Evolutionary conservation across 2,113 vertebrate genomes (phyloP).

Genomic region (Eira barbara): DNA sequence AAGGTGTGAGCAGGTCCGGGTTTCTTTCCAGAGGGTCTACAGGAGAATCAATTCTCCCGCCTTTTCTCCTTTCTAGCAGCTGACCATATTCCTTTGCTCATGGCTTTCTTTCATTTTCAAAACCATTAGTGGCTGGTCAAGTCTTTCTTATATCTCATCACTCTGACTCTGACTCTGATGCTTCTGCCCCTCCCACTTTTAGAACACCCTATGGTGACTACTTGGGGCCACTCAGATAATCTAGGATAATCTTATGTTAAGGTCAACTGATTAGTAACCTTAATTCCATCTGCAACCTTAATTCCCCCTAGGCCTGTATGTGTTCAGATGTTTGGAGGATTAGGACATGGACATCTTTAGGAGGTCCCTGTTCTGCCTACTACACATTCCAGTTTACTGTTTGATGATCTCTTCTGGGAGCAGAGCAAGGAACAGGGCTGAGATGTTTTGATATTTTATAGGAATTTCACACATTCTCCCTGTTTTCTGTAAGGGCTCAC

Average conservation of each 20-base stretch:
- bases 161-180: neutral
- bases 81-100: neutral
- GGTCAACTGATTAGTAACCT: neutral
- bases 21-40: neutral
- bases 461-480: neutral
- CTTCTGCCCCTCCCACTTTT: neutral
- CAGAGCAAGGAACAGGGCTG: neutral
- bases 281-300: neutral
- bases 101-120: neutral
- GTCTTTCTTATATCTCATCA: neutral
- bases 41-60: neutral
- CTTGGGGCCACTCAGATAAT: neutral
- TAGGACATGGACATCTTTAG: neutral
- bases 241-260: neutral
- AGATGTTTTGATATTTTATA: neutral
- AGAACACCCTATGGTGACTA: neutral
- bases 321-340: neutral
- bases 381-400: neutral
- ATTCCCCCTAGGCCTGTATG: neutral
- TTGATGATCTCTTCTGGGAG: neutral
- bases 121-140: neutral
- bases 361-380: neutral
- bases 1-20: neutral
- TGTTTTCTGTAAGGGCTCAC: neutral
- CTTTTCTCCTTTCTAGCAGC: neutral